Base-by-base conservation (phyloP, 2,888 invertebrate genomes). In the Xestia sexstrigata region DNA sequence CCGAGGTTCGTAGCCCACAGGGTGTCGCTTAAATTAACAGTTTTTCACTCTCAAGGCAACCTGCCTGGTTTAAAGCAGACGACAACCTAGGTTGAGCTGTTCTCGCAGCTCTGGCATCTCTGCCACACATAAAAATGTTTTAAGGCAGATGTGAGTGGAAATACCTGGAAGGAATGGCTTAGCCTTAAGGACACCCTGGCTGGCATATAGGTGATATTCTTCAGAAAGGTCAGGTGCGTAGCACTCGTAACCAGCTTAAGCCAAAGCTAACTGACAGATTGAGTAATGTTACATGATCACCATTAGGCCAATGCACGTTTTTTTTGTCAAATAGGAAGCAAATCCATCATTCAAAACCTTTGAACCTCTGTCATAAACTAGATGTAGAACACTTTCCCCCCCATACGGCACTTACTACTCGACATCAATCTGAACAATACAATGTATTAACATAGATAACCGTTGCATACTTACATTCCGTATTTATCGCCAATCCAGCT, bases 401-500 rank as follows among this genome's bases (percentile, higher is more conserved):
- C 39, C 55, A 58, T 78, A 58, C 7, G 23, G 35, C 30, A 49
- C 15, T 17, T 58, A 55, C 42, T 78, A 52, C 52, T 73, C 52
- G 9, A 67, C 60, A 55, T 47, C 65, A 76, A 82, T 69, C 70
- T 76, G 47, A 76, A 74, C 67, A 63, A 82, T 67, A 73, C 67
- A n/a, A 66, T 45, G 35, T 66, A 70, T 69, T 60, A 58, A 35
- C 39, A 49, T 60, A 83, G 74, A 83, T 83, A 86, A 82, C 69
- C 42, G 17, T 63, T 82, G 74, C 72, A 70, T 74, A 84, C 60
- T 47, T 71, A 81, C 78, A 77, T 76, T 74, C 77, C 67, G 65
- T 70, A 66, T 78, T 82, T 76, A 84, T 81, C 77, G 60, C 70
- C 60, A 60, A 74, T 79, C 49, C 67, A 74, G 71, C 47, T 75